Base-by-base conservation (phyloP, 1,140 invertebrate genomes). In the Caenorhabditis latens region DNA sequence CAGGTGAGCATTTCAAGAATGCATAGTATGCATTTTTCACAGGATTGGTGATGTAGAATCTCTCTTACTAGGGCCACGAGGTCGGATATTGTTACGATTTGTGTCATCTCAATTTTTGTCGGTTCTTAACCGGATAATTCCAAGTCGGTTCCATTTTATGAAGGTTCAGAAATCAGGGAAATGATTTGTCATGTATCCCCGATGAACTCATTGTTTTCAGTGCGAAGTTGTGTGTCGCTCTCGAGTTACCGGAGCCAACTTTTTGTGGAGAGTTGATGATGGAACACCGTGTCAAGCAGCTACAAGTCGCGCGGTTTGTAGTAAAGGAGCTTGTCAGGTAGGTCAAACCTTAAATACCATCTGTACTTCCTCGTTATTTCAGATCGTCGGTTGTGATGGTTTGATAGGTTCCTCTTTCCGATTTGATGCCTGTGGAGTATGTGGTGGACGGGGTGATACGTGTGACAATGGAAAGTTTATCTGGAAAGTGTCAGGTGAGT, bases 381-480 rank as follows among this genome's bases (percentile, higher is more conserved):
- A 84, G 86, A 75, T 83, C 7, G 89, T 91, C 46, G 91, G 91
- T 14, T 91, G 91, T 84, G 91, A 91, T 65, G 63, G 84, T 24
- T 86, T 91, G 13, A 89, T 91, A 57, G 91, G 91, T 19, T 92
- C 91, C 8, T 82, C 88, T 13, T 43, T 84, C 42, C 57, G 75
- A 16, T 57, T 86, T 32, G 91, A 91, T 84, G 86, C 90, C 55
- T 91, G 91, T 87, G 91, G 91, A 21, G 65, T 85, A 53, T 91
- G 91, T 86, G 91, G 87, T 14, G 91, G 91, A 48, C 63, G 91
- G 48, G 91, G 91, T 11, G 79, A 83, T 24, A 87, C 84, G 16
- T 91, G 91, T 83, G 86, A 79, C 58, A 89, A 85, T 24, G 86
- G 82, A 16, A 63, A 90, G 61, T 91, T 91, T 87, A 61, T 61